These are phyloP conservation scores for Halictus ligatus DNA, from an alignment of 2,888 invertebrate genomes.

Conservation along the genomic window DNA sequence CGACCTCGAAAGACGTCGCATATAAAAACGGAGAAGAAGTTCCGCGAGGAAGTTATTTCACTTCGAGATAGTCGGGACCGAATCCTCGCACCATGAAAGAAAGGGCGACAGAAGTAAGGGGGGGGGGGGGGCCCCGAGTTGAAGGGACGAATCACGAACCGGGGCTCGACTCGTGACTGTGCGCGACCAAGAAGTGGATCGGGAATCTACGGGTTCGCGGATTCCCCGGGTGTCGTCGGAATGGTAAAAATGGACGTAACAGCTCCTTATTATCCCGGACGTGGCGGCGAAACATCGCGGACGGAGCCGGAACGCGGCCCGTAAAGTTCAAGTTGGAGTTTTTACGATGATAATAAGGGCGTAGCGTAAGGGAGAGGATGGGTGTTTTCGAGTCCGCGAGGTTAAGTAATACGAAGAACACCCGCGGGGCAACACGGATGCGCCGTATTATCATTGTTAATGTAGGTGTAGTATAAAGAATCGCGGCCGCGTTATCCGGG, in stretches of 20 bases:
- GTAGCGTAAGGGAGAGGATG: background rate
- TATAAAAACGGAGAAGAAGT: background rate
- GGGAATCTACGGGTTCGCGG: background rate
- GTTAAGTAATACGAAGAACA: background rate
- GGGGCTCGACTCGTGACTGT: background rate
- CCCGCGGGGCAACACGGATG: background rate
- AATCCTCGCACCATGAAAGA: background rate
- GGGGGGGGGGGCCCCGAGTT: background rate
- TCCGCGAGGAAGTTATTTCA: background rate
- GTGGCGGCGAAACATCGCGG: background rate
- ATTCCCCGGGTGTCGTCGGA: background rate
- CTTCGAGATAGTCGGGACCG: background rate
- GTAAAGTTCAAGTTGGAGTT: background rate
- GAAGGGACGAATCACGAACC: background rate
- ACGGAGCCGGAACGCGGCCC: background rate
- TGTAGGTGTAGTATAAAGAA: constrained; percentile 30
- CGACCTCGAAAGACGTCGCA: background rate
- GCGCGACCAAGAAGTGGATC: background rate
- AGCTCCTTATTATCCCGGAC: background rate
- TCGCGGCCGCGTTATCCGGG: background rate
- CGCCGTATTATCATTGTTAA: constrained; percentile 18
- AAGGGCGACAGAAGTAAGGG: background rate
- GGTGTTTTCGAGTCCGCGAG: background rate
- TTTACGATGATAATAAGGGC: background rate
- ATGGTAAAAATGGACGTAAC: constrained; percentile 2